A percentile compares a stretch with the other conserved stretches of the same genome.
Evolutionary conservation across 2,113 vertebrate genomes (phyloP).

Genomic region (Macaca mulatta): DNA sequence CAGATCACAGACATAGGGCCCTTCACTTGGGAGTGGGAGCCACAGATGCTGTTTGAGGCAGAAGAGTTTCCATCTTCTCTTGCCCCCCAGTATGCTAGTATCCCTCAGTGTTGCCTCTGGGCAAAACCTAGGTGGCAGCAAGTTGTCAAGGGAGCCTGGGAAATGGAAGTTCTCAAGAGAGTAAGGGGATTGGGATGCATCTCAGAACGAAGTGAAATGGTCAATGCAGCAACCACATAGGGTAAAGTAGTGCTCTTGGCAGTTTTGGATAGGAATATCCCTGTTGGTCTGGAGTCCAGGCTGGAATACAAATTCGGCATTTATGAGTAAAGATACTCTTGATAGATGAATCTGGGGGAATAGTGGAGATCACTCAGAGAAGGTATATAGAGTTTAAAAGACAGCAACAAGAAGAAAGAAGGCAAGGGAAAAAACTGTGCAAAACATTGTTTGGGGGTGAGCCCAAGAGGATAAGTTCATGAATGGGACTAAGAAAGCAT

Average conservation of each 20-base stretch:
- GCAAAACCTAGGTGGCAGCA: not conserved
- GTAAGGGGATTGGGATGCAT: not conserved
- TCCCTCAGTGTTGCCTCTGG: not conserved
- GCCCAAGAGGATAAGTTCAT: not conserved
- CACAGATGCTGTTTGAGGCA: not conserved
- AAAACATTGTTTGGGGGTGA: not conserved
- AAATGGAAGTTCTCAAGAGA: not conserved
- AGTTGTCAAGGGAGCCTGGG: not conserved
- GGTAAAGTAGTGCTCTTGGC: not conserved
- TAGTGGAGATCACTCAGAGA: not conserved
- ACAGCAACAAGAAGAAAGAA: not conserved
- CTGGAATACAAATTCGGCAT: not conserved
- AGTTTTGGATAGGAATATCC: not conserved
- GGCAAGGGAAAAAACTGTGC: not conserved
- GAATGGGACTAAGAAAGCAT: not conserved
- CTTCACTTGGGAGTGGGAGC: not conserved
- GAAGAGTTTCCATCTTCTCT: not conserved
- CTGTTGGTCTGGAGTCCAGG: not conserved
- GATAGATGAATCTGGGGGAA: not conserved
- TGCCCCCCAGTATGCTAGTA: not conserved
- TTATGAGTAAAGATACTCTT: not conserved
- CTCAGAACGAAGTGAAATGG: not conserved
- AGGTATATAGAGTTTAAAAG: not conserved
- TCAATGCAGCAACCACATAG: not conserved
- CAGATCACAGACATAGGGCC: not conserved